Evolutionary conservation across 2,113 vertebrate species (phyloP), one percentile per base, ranked within the genome.

Genomic region (Lamprologus callipterus): DNA sequence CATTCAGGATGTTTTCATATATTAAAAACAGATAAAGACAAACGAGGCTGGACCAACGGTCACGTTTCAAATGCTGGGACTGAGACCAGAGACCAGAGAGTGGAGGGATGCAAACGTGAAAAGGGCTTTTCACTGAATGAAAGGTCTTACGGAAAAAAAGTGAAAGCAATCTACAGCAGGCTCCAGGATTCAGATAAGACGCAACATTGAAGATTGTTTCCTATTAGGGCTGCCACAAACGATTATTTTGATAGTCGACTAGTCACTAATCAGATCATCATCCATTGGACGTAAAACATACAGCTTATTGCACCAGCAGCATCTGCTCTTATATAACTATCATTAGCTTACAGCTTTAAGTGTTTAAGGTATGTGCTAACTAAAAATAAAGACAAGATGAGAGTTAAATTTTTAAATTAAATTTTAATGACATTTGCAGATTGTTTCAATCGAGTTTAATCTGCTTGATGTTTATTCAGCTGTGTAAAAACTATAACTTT

Each of bases 331-430:
- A 45, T 45, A 45, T 45, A 45, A 14, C 42, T 45, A 14, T 45
- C 42, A 14, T 45, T 45, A 45, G 42, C 13, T 45, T 45, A 45
- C 42, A 45, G 42, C 6, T 45, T 45, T 14, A 45, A 45, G 42
- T 45, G 42, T 45, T 45, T 45, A 45, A 45, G 42, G 42, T 45
- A 14, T 14, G 42, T 45, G 13, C 42, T 45, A 45, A 45, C 13
- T 45, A 45, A 45, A 45, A 45, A 45, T 45, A 45, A 45, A 45
- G 42, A 45, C 42, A 45, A 45, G 13, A 45, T 45, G 42, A 45
- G 0, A 45, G 42, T 45, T 45, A 0, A 40, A 40, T 2, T 42
- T 42, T 42, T 42, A 3, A 6, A 45, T 45, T 0, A 45, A 4
- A 45, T 45, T 45, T 45, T 45, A 45, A 45, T 45, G 42, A 45